Percentiles rank a stretch among this genome's conserved stretches.
Evolutionary conservation across 2,888 invertebrate species (phyloP).

Genomic region (Dione juno): DNA sequence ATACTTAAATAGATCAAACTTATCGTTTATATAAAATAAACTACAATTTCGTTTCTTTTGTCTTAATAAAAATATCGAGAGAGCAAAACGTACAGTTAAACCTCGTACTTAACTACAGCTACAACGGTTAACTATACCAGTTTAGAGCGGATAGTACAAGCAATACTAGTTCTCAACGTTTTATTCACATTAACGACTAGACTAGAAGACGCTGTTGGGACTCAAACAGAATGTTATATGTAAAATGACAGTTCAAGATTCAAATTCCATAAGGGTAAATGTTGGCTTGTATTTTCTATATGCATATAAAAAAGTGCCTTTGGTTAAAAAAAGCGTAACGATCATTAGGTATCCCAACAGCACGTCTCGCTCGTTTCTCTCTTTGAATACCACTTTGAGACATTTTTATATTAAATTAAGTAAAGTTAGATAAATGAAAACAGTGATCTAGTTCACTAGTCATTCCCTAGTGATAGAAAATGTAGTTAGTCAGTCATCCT

Average conservation of each 20-base stretch:
- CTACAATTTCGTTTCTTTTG: too few species aligned
- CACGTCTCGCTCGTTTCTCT: too few species aligned
- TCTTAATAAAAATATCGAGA: neutral
- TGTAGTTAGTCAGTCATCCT: neutral
- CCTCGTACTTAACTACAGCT: constrained; percentile 9
- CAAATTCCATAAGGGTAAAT: neutral
- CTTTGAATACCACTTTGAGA: too few species aligned
- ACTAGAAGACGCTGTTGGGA: neutral
- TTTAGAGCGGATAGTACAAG: constrained; percentile 10
- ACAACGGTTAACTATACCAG: constrained; percentile 15
- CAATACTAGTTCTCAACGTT: neutral
- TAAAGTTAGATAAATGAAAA: neutral
- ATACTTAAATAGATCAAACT: too few species aligned
- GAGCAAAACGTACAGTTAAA: constrained; percentile 6
- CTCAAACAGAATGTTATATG: neutral
- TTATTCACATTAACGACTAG: neutral
- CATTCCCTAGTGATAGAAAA: too few species aligned
- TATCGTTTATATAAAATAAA: too few species aligned
- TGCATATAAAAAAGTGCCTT: neutral
- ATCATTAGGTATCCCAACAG: neutral
- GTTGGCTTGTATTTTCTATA: too few species aligned
- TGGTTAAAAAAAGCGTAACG: neutral
- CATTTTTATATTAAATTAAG: neutral
- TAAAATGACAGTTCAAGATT: neutral
- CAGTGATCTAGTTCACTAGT: too few species aligned